Evolutionary conservation across 2,113 vertebrate species (phyloP), one percentile per base, ranked within the genome.

Genomic region (Alouatta palliata): DNA sequence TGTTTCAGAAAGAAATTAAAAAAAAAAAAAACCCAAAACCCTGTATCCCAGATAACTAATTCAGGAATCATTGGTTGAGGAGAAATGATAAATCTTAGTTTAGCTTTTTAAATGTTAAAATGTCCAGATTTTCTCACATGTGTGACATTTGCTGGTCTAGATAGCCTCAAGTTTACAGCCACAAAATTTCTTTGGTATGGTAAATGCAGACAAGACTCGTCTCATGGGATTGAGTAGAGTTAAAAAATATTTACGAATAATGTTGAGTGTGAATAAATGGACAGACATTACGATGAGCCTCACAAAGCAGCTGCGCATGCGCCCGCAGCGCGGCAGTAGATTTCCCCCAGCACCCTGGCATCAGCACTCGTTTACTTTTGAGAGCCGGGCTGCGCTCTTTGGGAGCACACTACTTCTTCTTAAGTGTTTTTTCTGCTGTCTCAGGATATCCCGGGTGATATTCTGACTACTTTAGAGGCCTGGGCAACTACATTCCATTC

Each of bases 401-500:
- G 76, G 89, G n/a, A 85, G 12, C 32, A 49, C 27, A 8, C 91
- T 96, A 56, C 11, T 79, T 91, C 61, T 75, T 79, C 83, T 91
- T 97, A 94, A 94, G 88, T 95, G 56, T 94, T 71, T 95, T 49
- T 85, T 71, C 43, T 68, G 61, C 84, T 94, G 5, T 90, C 68
- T 94, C 32, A 73, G 88, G 73, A 58, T 87, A 81, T 81, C 89
- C 54, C 14, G 0, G 0, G 9, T 77, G 86, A 91, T 91, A n/a
- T 30, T 79, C 92, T 92, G 84, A 97, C 58, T 85, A 23, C 71
- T 95, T 91, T 77, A 52, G 84, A 79, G 81, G 47, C 68, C 81
- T 49, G 76, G 40, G 70, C 17, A 87, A 10, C 43, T 35, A 14
- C 8, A 61, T 35, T 87, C 40, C 68, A 94, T 96, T 97, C 88